Evolutionary conservation across 2,113 vertebrate species (phyloP), one percentile per base, ranked within the genome.

Genomic region (Egretta garzetta): DNA sequence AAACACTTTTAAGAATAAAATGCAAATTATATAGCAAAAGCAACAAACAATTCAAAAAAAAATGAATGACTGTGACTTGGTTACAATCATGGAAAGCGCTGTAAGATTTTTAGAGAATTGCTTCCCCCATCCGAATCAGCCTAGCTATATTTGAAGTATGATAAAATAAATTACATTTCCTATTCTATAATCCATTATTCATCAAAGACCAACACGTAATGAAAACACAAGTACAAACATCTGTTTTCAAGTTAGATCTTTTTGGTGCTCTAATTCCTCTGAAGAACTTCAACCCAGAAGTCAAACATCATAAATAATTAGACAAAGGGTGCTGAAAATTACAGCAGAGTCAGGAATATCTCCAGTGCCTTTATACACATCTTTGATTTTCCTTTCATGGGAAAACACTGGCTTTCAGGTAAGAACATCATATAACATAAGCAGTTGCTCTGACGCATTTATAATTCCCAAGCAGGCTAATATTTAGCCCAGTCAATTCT

Each of bases 171-270:
- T 72, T 6, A 56, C 73, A 93, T 94, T 97, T 96, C 76, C 81
- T 91, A 53, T 94, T 90, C 73, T 88, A 88, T 80, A 79, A 94
- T 79, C 60, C 86, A 95, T 95, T 95, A 95, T 85, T 97, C 90
- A 86, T 88, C 80, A 71, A 96, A 96, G 91, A 15, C 19, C 52
- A 70, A 35, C 37, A 63, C 8, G 9, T 81, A 92, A 75, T 91
- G 67, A 88, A 93, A 95, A 84, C 67, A 93, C 93, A 95, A 88
- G 37, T 90, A 56, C 56, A 87, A 94, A 93, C 92, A 86, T 91
- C 73, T 96, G 89, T 84, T 97, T 94, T 71, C 88, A 87, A 75
- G 90, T 91, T 95, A 58, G 1, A 91, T 60, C 56, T 71, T 79
- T 96, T 50, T 85, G 50, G 91, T 87, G 72, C 77, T 74, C 79